phyloP scores from a whole-genome alignment of 1,140 invertebrate species.

The Psilanteris sp. region DNA sequence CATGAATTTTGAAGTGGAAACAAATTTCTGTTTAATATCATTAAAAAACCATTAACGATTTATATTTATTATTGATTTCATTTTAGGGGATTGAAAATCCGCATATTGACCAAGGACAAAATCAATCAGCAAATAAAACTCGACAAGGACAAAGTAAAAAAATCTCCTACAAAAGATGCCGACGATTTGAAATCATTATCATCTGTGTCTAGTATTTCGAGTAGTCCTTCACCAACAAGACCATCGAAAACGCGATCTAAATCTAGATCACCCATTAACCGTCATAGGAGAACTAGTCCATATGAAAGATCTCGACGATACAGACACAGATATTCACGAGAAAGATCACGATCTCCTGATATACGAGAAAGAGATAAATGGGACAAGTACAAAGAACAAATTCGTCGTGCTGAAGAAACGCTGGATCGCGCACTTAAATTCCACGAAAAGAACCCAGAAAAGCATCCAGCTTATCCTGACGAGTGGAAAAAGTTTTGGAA shows the following conservation, averaged over 20 bases:
- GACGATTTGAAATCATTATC: constrained; percentile 77
- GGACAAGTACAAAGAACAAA: constrained; percentile 80
- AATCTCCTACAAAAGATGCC: constrained; percentile 63
- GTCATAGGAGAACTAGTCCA: constrained; percentile 32
- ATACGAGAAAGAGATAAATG: constrained; percentile 80
- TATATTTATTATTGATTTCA: too few relatives aligned
- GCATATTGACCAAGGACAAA: constrained; percentile 76
- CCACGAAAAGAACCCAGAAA: constrained; percentile 90
- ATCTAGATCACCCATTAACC: constrained; percentile 62
- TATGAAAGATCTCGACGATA: constrained; percentile 61
- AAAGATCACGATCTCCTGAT: constrained; percentile 68
- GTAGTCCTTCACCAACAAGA: constrained; percentile 73
- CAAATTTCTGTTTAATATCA: too few relatives aligned
- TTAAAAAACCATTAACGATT: too few relatives aligned
- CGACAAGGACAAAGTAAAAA: constrained; percentile 66
- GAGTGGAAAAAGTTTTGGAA: constrained; percentile 94
- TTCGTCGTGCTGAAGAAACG: constrained; percentile 80
- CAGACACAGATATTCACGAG: constrained; percentile 63
- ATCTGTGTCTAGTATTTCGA: constrained; percentile 78
- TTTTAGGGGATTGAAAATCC: constrained; percentile 77
- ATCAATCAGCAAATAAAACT: constrained; percentile 70
- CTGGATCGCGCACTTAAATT: constrained; percentile 81
- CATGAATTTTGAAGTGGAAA: too few relatives aligned
- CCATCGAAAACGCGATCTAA: constrained; percentile 62
- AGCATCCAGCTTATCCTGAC: constrained; percentile 90